Evolutionary conservation across 2,797 vertebrate genomes (phyloP).

Genomic region (Pangasius macronema): DNA sequence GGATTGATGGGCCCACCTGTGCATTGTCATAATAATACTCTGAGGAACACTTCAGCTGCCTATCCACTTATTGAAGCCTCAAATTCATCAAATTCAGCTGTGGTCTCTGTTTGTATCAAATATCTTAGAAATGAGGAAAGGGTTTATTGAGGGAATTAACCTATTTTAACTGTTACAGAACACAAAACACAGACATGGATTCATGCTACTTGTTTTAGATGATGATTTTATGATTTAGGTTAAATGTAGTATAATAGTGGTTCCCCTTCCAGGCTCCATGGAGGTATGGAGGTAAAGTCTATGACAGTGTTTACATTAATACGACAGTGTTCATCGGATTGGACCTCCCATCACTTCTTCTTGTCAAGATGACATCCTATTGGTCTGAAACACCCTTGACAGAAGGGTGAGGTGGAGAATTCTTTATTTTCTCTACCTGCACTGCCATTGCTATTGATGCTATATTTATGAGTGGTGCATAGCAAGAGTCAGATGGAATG

Average conservation of each 20-base stretch:
- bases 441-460: slow-evolving; percentile 69
- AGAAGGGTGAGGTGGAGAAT: slow-evolving; percentile 63
- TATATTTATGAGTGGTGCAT: slow-evolving; percentile 70
- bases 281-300: slow-evolving; percentile 29
- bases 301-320: slow-evolving; percentile 55
- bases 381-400: slow-evolving; percentile 66
- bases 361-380: slow-evolving; percentile 65
- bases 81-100: neutral
- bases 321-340: slow-evolving; percentile 60
- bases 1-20: slow-evolving; percentile 78
- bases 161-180: neutral
- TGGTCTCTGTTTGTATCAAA: neutral
- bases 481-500: slow-evolving; percentile 53
- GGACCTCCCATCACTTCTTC: slow-evolving; percentile 50
- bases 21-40: slow-evolving; percentile 66
- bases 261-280: neutral
- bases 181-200: neutral
- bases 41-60: slow-evolving; percentile 61
- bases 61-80: slow-evolving; percentile 56
- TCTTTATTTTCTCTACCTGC: slow-evolving; percentile 67
- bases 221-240: neutral
- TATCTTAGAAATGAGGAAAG: neutral
- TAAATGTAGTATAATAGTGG: neutral
- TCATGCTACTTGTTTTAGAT: neutral
- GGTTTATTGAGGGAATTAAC: neutral